Evolutionary conservation across 1,140 invertebrate species (phyloP), one percentile per base, ranked within the genome.

Genomic region (Temnothorax nylanderi): DNA sequence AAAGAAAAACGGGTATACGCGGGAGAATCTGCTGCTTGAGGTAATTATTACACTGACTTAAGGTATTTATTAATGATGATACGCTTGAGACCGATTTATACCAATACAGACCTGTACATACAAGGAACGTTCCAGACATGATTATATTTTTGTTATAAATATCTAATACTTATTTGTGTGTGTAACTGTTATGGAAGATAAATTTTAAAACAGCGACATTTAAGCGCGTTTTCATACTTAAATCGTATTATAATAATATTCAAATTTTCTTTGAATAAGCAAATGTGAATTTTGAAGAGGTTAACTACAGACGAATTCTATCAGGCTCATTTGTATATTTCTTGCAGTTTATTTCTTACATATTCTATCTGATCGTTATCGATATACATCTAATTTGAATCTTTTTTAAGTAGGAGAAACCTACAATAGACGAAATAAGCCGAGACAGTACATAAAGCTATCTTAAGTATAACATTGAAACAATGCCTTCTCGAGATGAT

Each of bases 401-500:
- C 1, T 60, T 37, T 64, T 13, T 65, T 64, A 18, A 26, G n/a
- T 32, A 11, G 11, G 8, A 49, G 1, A 7, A 37, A n/a, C 37
- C 5, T 13, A 34, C 0, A 34, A 56, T 34, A 47, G 13, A 56
- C 11, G 11, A 60, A 47, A 44, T 18, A 60, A 49, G 0, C 11
- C 4, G 34, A 37, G 67, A 69, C 7, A 71, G 16, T 51, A 49
- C n/a, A 34, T 34, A 56, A 21, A 26, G 26, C 21, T 58, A 10
- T 69, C 8, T 18, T 13, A 49, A 41, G 1, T n/a, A 58, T 18
- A 51, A 34, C n/a, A 0, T 21, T 1, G 6, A 13, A 32, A 92
- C 47, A 54, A 93, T 93, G 92, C 91, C 91, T 77, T 91, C 87
- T 41, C 71, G 87, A 75, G 92, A 93, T 37, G 54, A 54, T 58